Conservation (phyloP, 2,888 invertebrate species). For the Tipula vernalis region DNA sequence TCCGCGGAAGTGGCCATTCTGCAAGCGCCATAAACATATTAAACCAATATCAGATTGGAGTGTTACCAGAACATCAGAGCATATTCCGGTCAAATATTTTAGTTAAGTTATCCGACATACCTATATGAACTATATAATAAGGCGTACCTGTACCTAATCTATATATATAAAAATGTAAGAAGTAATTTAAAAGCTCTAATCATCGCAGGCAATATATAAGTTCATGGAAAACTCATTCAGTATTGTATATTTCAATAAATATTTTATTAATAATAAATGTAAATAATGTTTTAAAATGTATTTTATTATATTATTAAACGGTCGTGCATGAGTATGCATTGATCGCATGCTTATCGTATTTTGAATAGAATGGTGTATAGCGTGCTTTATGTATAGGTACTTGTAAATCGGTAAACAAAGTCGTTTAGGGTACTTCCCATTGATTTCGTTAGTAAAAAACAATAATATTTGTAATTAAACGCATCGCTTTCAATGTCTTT, state of each 20-base stretch:
- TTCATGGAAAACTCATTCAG: neutral
- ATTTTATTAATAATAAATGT: neutral
- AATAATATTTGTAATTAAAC: neutral
- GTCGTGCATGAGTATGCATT: neutral
- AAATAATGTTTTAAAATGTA: neutral
- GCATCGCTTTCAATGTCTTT: neutral
- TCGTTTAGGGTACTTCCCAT: neutral
- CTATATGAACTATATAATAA: slow-evolving; percentile 21
- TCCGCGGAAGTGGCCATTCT: slow-evolving; percentile 68
- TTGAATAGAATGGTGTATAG: neutral
- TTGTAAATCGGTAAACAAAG: neutral
- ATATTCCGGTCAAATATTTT: slow-evolving; percentile 44
- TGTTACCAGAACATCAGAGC: slow-evolving; percentile 57
- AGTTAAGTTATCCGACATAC: slow-evolving; percentile 27
- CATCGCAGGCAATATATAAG: neutral
- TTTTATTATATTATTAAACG: neutral
- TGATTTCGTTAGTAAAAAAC: neutral
- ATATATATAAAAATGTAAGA: neutral
- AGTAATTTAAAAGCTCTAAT: neutral
- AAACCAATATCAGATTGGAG: slow-evolving; percentile 60
- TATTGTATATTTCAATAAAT: neutral
- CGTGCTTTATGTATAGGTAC: neutral
- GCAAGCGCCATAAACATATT: slow-evolving; percentile 48
- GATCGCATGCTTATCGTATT: neutral
- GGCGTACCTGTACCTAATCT: neutral